Evolutionary conservation across 1,140 invertebrate genomes (phyloP), one percentile per base, ranked within the genome.

Genomic region (Drosophila punjabiensis): DNA sequence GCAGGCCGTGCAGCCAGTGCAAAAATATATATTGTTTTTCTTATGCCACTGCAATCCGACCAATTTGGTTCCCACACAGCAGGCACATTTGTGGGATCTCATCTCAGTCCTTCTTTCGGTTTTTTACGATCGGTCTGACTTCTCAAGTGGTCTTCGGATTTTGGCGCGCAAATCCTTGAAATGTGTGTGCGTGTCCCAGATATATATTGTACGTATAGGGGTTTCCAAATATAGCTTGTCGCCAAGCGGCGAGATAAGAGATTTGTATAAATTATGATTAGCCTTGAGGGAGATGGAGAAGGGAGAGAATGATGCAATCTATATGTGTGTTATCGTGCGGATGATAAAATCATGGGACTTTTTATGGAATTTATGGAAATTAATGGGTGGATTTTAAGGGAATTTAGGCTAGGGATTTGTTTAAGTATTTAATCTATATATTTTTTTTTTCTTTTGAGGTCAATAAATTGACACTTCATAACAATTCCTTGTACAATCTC

Each of bases 11-110:
- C 76, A 65, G 81, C 43, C 81, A 85, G 82, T 85, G 82, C 82
- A 66, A 85, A 88, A 88, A 18, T 32, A 89, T 62, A 75, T 74
- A 43, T 61, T 77, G 73, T 79, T 67, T 56, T 90, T 65, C 47
- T 79, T 82, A 82, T 86, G 82, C 80, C 82, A 86, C 20, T 89
- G 86, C 81, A 75, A 74, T 61, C 56, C 50, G 53, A 73, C 32
- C 71, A 64, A 82, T 81, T 86, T 58, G 79, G 86, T 90, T 90
- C 86, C 86, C 86, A 90, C 86, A 90, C 86, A 90, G 86, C 86
- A 71, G 87, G 86, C 82, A 75, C 74, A 79, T 58, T 58, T 58
- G 55, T 88, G 62, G 41, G 56, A 70, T 59, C 56, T 66, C 48
- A 30, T 10, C 24, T 50, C 79, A 62, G 62, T 82, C 55, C 58